Evolutionary conservation across 1,140 invertebrate species (phyloP).

Genomic region (Goniozus legneri): DNA sequence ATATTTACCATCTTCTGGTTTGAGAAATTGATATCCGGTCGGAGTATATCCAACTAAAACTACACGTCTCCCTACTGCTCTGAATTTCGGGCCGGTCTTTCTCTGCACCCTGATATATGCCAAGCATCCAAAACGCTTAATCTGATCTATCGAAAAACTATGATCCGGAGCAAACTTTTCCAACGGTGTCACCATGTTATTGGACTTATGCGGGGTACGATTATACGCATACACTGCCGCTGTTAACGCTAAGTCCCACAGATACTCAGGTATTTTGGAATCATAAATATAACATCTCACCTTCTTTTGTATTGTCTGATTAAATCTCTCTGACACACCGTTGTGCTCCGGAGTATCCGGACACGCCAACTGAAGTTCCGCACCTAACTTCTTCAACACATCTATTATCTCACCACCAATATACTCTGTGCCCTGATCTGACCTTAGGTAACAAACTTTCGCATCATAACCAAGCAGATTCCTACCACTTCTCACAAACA

Average conservation of each 20-base stretch:
- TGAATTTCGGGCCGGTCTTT: slow-evolving; percentile 2
- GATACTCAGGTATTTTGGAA: slow-evolving; percentile 13
- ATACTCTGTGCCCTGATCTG: slow-evolving; percentile 2
- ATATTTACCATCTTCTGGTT: slow-evolving; percentile 10
- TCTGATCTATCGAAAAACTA: background rate
- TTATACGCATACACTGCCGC: slow-evolving; percentile 27
- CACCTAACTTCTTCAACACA: background rate
- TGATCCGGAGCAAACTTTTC: slow-evolving; percentile 14
- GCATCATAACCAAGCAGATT: slow-evolving; percentile 1
- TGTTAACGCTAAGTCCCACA: slow-evolving; percentile 30
- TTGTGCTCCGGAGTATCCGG: slow-evolving; percentile 33
- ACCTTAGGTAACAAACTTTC: slow-evolving; percentile 2
- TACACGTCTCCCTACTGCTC: background rate
- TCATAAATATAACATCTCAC: slow-evolving; percentile 27
- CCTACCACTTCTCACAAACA: background rate
- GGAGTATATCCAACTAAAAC: slow-evolving; percentile 10
- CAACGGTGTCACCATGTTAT: slow-evolving; percentile 18
- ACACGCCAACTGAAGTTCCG: background rate
- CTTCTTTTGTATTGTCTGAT: slow-evolving; percentile 24
- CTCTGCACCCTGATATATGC: slow-evolving; percentile 6
- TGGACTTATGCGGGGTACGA: slow-evolving; percentile 6
- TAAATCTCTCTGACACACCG: slow-evolving; percentile 33
- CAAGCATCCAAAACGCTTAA: slow-evolving; percentile 2
- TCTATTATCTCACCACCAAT: background rate
- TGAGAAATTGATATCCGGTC: slow-evolving; percentile 10